Conservation (phyloP, 2,113 vertebrate genomes). For the Atrichornis clamosus region DNA sequence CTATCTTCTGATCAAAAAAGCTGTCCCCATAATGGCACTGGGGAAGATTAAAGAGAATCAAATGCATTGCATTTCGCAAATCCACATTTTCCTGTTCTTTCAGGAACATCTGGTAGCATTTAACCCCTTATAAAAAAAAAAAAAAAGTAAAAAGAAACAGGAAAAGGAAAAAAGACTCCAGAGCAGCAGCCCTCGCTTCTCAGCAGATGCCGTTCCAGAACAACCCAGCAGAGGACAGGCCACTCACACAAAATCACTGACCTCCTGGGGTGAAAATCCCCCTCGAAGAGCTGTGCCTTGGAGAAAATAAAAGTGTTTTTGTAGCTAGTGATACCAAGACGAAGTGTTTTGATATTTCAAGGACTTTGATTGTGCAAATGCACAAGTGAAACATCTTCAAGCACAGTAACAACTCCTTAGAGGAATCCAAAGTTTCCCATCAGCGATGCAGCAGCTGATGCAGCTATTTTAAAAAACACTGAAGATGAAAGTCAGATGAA, state of each 20-base stretch:
- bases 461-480: not conserved
- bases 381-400: not conserved
- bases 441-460: rapidly evolving
- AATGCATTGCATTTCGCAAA: not conserved
- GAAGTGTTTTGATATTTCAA: not conserved
- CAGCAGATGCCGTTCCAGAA: not conserved
- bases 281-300: not conserved
- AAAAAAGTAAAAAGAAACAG: rapidly evolving
- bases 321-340: not conserved
- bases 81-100: not conserved
- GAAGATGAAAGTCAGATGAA: not conserved
- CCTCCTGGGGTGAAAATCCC: not conserved
- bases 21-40: not conserved
- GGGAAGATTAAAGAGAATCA: not conserved
- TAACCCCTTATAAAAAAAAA: rapidly evolving
- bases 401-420: not conserved
- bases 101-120: not conserved
- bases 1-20: not conserved
- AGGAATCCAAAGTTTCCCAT: not conserved
- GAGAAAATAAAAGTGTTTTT: not conserved
- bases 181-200: rapidly evolving
- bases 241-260: constrained; percentile 1
- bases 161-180: not conserved
- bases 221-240: constrained; percentile 65
- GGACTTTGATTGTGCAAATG: not conserved